Conservation (phyloP, 1,140 invertebrate genomes). For the Scaptomyza montana region DNA sequence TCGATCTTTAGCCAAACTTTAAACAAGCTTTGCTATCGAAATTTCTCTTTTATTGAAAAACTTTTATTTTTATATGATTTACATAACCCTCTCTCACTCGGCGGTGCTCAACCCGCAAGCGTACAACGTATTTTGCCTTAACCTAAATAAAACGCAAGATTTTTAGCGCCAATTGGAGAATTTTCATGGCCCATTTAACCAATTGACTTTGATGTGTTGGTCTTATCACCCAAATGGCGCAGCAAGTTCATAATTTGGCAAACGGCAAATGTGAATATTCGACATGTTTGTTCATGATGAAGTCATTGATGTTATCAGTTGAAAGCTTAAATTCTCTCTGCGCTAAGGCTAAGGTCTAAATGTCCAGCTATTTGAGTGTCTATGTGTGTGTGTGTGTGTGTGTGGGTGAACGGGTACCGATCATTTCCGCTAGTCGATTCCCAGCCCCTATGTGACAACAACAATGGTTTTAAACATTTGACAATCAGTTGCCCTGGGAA, state of each 20-base stretch:
- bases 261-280: slow-evolving; percentile 27
- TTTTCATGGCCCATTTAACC: slow-evolving; percentile 46
- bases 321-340: too few relatives aligned
- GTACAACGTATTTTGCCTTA: background rate
- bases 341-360: too few relatives aligned
- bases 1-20: too few relatives aligned
- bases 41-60: too few relatives aligned
- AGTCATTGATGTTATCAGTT: slow-evolving; percentile 42
- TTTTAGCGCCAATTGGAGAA: slow-evolving; percentile 7
- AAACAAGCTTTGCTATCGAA: too few relatives aligned
- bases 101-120: too few relatives aligned
- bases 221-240: slow-evolving; percentile 37
- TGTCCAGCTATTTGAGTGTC: background rate
- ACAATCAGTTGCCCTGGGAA: too few relatives aligned
- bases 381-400: background rate
- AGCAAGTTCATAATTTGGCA: slow-evolving; percentile 30
- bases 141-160: slow-evolving; percentile 6
- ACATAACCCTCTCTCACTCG: too few relatives aligned
- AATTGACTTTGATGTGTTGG: slow-evolving; percentile 31
- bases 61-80: too few relatives aligned
- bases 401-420: background rate
- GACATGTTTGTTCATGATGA: slow-evolving; percentile 6
- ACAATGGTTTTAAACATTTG: background rate
- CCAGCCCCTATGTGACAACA: slow-evolving; percentile 17
- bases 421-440: slow-evolving; percentile 38